These are phyloP conservation scores for Drosophila willistoni DNA, from an alignment of 1,140 invertebrate species.

Conservation along the genomic window DNA sequence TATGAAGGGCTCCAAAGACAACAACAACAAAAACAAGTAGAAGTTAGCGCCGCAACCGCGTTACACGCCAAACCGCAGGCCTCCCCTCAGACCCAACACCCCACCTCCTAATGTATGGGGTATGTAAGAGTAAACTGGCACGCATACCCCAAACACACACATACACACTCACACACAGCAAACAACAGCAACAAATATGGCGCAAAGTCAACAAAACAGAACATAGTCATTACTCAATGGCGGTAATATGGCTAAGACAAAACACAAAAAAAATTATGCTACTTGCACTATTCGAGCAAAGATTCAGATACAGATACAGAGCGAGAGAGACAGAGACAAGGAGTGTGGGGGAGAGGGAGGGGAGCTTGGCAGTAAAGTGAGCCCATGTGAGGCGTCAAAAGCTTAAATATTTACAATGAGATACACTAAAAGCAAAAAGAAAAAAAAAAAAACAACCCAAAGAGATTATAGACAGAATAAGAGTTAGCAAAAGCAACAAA, in stretches of 20 bases:
- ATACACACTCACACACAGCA: slow-evolving; percentile 12
- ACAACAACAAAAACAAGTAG: slow-evolving; percentile 2
- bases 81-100: not conserved
- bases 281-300: too few species aligned
- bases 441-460: not conserved
- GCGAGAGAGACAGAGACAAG: not conserved
- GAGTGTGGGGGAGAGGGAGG: not conserved
- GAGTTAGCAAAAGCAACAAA: slow-evolving; percentile 39
- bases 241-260: slow-evolving; percentile 55
- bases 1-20: slow-evolving; percentile 14
- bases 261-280: slow-evolving; percentile 23
- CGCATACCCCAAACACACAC: slow-evolving; percentile 23
- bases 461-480: slow-evolving; percentile 31
- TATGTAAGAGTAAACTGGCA: slow-evolving; percentile 9
- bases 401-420: slow-evolving; percentile 75
- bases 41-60: slow-evolving; percentile 47
- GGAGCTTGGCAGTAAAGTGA: not conserved
- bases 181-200: slow-evolving; percentile 73
- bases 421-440: slow-evolving; percentile 7
- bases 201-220: slow-evolving; percentile 62
- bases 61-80: slow-evolving; percentile 43
- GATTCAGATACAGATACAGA: not conserved
- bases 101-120: not conserved
- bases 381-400: slow-evolving; percentile 75
- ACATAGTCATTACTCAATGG: slow-evolving; percentile 68